Conservation (phyloP, 2,888 invertebrate genomes). For the Octodonta nipae region DNA sequence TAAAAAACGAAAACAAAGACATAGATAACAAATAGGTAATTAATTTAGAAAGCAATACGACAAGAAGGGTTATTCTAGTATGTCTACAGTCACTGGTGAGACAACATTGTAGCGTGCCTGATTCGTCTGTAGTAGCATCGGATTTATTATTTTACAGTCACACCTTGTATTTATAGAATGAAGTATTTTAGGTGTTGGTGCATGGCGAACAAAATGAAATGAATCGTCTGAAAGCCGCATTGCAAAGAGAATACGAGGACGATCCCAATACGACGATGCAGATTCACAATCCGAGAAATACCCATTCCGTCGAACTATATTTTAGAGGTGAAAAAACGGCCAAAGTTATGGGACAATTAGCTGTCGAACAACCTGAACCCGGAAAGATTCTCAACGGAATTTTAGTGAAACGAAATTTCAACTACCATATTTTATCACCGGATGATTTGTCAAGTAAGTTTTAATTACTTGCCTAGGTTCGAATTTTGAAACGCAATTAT, state of each 20-base stretch:
- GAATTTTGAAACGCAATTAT: no score
- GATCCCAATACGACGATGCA: slow-evolving; percentile 61
- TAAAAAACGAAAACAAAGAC: no score
- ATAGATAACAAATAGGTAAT: no score
- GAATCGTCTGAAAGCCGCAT: slow-evolving; percentile 86
- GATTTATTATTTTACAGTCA: no score
- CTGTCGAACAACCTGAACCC: slow-evolving; percentile 66
- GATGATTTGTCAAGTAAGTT: slow-evolving; percentile 72
- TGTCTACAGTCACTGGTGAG: no score
- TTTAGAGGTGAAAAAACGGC: slow-evolving; percentile 97
- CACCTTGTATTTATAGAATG: no score
- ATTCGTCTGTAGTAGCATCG: no score
- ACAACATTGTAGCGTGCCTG: no score
- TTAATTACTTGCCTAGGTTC: no score
- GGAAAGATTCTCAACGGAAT: slow-evolving; percentile 78
- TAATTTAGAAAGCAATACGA: no score
- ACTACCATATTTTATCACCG: slow-evolving; percentile 88
- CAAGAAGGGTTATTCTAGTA: no score
- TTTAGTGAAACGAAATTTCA: slow-evolving; percentile 92
- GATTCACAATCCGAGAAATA: slow-evolving; percentile 86
- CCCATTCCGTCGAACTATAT: slow-evolving; percentile 80
- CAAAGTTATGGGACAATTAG: slow-evolving; percentile 90
- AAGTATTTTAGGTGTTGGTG: slow-evolving; percentile 64
- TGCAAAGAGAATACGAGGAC: slow-evolving; percentile 86
- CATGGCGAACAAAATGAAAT: slow-evolving; percentile 99